Evolutionary conservation across 2,797 vertebrate genomes (phyloP).

Genomic region (Fratercula arctica): DNA sequence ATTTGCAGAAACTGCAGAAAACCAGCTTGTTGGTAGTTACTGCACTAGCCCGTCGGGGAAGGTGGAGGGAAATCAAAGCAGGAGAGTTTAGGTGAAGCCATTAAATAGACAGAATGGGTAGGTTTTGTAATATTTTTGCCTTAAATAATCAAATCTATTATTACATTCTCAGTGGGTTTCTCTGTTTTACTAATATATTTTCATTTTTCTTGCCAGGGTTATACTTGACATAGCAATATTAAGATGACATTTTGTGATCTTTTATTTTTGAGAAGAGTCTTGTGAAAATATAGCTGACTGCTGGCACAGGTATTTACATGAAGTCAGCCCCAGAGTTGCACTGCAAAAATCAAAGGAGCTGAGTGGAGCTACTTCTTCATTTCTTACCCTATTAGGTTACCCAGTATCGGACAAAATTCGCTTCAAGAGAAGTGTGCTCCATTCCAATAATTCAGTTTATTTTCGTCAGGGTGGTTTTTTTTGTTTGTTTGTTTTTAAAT

Average conservation of each 20-base stretch:
- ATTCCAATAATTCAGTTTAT: neutral
- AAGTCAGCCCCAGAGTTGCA: neutral
- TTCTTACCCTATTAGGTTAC: neutral
- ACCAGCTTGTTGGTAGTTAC: neutral
- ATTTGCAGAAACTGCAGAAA: constrained; percentile 10
- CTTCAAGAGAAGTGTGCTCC: neutral
- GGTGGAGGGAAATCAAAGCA: neutral
- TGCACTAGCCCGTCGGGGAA: neutral
- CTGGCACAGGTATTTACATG: neutral
- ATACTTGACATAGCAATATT: neutral
- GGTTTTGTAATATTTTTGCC: neutral
- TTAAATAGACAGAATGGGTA: neutral
- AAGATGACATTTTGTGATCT: neutral
- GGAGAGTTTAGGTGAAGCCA: neutral
- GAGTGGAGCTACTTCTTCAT: neutral
- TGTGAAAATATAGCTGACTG: neutral
- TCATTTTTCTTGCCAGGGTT: neutral
- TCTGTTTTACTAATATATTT: neutral
- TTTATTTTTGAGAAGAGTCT: neutral
- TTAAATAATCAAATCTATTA: neutral
- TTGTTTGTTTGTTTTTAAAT: neutral
- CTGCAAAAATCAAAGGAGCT: neutral
- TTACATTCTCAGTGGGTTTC: neutral
- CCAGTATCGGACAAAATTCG: neutral
- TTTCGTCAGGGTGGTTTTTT: neutral